Conservation (phyloP, 2,797 vertebrate genomes). For the Monodelphis domestica region DNA sequence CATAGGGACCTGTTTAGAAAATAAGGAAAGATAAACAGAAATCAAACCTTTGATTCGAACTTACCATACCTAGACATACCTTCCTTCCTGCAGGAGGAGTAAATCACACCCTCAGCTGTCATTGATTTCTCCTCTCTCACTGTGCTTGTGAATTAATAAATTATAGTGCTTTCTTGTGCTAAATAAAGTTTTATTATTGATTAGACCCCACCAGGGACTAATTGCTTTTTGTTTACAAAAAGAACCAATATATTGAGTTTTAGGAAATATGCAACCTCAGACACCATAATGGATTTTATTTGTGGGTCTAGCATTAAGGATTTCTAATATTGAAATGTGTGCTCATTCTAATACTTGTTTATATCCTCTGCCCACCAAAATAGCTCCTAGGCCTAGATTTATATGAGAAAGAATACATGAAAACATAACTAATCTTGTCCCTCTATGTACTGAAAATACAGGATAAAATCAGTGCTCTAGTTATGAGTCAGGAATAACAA, state of each 20-base stretch:
- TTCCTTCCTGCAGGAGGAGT: neutral
- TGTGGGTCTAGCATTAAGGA: slow-evolving; percentile 21
- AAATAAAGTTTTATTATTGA: slow-evolving; percentile 60
- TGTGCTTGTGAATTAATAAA: slow-evolving; percentile 55
- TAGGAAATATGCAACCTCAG: slow-evolving; percentile 40
- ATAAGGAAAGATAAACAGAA: slow-evolving; percentile 35
- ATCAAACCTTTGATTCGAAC: slow-evolving; percentile 43
- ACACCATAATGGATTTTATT: slow-evolving; percentile 10
- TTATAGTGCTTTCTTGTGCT: slow-evolving; percentile 31
- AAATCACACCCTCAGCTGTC: neutral
- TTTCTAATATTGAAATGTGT: slow-evolving; percentile 37
- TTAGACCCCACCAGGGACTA: slow-evolving; percentile 38
- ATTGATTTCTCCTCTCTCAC: slow-evolving; percentile 53
- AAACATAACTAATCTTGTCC: slow-evolving; percentile 33
- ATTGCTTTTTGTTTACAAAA: slow-evolving; percentile 54
- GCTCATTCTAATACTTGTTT: slow-evolving; percentile 38
- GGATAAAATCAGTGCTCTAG: slow-evolving; percentile 20
- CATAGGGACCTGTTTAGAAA: slow-evolving; percentile 42
- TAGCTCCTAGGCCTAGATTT: neutral
- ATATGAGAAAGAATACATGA: slow-evolving; percentile 29
- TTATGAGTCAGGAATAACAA: slow-evolving; percentile 21
- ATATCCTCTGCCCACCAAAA: neutral
- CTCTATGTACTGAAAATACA: slow-evolving; percentile 1
- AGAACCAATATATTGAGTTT: slow-evolving; percentile 59
- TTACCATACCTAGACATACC: neutral